phyloP scores from a whole-genome alignment of 2,113 vertebrate genomes.

The Irena cyanogastra region DNA sequence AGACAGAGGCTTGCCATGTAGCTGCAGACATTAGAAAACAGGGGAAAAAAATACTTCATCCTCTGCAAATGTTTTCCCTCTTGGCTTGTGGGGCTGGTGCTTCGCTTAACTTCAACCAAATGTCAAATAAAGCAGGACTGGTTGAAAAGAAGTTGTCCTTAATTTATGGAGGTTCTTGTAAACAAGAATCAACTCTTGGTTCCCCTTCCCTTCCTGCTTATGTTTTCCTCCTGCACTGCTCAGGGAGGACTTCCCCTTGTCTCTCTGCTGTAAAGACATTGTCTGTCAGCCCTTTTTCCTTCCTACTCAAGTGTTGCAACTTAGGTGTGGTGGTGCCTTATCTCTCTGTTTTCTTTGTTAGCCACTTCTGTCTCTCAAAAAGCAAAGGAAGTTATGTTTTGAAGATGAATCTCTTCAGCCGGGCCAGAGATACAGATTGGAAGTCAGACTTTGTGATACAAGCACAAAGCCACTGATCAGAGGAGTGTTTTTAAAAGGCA shows the following conservation, averaged over 20 bases:
- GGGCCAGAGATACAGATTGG: rapidly evolving
- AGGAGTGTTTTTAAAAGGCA: not conserved
- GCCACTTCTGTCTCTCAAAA: not conserved
- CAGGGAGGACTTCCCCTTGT: not conserved
- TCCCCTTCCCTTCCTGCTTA: conserved; percentile 31
- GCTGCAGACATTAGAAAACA: conserved; percentile 12
- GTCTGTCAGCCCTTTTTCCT: not conserved
- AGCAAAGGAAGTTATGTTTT: not conserved
- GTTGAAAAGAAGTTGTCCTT: not conserved
- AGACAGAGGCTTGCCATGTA: not conserved
- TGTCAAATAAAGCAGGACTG: not conserved
- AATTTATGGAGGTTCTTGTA: conserved; percentile 14
- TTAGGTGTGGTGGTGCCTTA: not conserved
- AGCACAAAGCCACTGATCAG: not conserved
- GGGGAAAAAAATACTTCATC: conserved; percentile 47
- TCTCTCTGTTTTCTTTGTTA: not conserved
- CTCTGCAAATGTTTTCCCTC: not conserved
- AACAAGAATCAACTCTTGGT: not conserved
- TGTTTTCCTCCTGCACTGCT: not conserved
- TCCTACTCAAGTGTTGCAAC: not conserved
- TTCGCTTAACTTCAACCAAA: conserved; percentile 29
- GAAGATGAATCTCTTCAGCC: not conserved
- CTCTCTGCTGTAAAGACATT: not conserved
- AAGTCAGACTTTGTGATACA: not conserved
- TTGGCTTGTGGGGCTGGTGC: not conserved